Conservation (phyloP, 2,113 vertebrate genomes). For the Eubucco bourcierii region DNA sequence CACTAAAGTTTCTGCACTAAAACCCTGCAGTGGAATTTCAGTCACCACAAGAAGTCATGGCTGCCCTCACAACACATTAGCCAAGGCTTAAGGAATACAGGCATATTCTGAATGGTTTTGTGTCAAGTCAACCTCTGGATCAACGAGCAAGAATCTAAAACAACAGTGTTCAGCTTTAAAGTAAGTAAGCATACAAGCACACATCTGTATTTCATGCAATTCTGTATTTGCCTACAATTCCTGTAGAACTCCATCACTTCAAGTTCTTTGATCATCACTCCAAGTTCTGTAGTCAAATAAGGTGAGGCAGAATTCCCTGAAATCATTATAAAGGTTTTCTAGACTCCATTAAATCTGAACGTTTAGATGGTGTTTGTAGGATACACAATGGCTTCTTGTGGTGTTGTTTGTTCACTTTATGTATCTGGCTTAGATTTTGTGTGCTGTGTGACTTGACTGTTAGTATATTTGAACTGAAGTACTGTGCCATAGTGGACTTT, state of each 20-base stretch:
- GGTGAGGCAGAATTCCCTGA: neutral
- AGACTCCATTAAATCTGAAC: neutral
- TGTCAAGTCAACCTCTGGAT: neutral
- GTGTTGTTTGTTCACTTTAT: neutral
- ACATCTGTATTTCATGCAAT: neutral
- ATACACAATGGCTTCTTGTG: neutral
- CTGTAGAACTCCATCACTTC: neutral
- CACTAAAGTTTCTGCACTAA: constrained; percentile 4
- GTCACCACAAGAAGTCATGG: neutral
- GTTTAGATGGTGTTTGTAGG: neutral
- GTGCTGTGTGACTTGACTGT: neutral
- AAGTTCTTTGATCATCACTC: neutral
- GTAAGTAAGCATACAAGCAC: neutral
- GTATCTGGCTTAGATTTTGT: neutral
- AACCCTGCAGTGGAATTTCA: constrained; percentile 18
- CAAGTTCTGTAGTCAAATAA: neutral
- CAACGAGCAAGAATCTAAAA: neutral
- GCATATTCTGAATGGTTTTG: neutral
- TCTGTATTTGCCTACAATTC: neutral
- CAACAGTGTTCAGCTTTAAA: neutral
- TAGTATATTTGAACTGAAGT: neutral
- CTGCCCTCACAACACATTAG: neutral
- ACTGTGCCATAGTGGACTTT: neutral
- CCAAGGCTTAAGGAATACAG: neutral
- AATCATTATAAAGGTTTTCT: neutral